phyloP scores from a whole-genome alignment of 2,888 invertebrate species.

The Caenorhabditis macrosperma region DNA sequence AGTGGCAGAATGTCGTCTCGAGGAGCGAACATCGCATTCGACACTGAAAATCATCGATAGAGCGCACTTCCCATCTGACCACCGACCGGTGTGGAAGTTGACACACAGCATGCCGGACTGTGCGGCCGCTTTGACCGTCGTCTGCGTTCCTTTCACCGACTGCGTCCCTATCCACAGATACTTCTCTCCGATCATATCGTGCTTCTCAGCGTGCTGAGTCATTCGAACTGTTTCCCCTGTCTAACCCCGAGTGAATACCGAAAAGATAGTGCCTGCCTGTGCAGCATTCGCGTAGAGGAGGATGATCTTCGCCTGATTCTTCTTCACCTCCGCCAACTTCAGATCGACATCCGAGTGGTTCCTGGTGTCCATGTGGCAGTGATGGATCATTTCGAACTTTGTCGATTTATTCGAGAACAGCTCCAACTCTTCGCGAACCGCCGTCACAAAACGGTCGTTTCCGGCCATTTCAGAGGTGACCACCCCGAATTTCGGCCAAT shows the following conservation, averaged over 20 bases:
- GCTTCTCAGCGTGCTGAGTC: constrained; percentile 86
- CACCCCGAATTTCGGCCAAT: constrained; percentile 78
- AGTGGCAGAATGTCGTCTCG: constrained; percentile 74
- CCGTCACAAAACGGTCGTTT: constrained; percentile 62
- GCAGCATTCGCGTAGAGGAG: constrained; percentile 86
- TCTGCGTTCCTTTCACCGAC: constrained; percentile 78
- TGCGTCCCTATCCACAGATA: constrained; percentile 98
- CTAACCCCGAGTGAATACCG: constrained; percentile 49
- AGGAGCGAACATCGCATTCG: constrained; percentile 77
- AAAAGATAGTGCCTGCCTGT: constrained; percentile 82
- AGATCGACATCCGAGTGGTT: constrained; percentile 64
- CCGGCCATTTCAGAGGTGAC: constrained; percentile 78
- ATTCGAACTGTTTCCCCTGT: background rate
- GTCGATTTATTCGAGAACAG: constrained; percentile 64
- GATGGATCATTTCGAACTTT: constrained; percentile 76
- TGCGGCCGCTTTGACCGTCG: constrained; percentile 62
- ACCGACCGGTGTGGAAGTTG: constrained; percentile 74
- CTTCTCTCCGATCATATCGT: constrained; percentile 90
- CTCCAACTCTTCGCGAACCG: constrained; percentile 72
- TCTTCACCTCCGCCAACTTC: constrained; percentile 64
- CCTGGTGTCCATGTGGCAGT: constrained; percentile 69
- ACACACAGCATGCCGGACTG: constrained; percentile 79
- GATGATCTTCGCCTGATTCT: constrained; percentile 85
- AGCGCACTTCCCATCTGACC: too few species aligned
- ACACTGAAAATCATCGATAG: constrained; percentile 40